Evolutionary conservation across 2,113 vertebrate genomes (phyloP).

Genomic region (Hippocampus zosterae): DNA sequence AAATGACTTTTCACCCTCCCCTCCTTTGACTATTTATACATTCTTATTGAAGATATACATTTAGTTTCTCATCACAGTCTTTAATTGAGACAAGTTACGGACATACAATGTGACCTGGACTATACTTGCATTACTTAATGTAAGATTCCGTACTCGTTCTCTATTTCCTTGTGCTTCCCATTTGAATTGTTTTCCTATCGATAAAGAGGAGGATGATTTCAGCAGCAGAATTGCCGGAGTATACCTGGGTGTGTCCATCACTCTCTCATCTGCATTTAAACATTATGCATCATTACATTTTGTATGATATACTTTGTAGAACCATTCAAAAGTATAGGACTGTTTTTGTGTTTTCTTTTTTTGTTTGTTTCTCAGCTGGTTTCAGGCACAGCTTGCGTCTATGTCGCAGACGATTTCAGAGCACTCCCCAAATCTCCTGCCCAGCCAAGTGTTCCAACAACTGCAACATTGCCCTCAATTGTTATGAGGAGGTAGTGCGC

Average conservation of each 20-base stretch:
- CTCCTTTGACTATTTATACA: not conserved
- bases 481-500: constrained; percentile 88
- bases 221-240: constrained; percentile 74
- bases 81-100: not conserved
- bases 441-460: constrained; percentile 58
- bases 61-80: not conserved
- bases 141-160: too few species aligned
- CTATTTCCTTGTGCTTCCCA: not conserved
- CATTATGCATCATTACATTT: not conserved
- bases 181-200: not conserved
- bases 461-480: constrained; percentile 58
- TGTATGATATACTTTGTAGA: not conserved
- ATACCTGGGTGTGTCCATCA: constrained; percentile 77
- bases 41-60: not conserved
- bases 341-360: not conserved
- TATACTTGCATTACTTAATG: too few species aligned
- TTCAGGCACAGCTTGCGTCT: constrained; percentile 90
- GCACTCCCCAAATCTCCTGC: constrained; percentile 56
- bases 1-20: not conserved
- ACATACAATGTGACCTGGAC: too few species aligned
- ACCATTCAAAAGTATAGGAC: not conserved
- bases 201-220: constrained; percentile 83
- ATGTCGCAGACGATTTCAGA: constrained; percentile 74
- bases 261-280: not conserved
- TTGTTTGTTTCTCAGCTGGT: constrained; percentile 71